Conservation (phyloP, 2,888 invertebrate species). For the Pardosa pseudoannulata region DNA sequence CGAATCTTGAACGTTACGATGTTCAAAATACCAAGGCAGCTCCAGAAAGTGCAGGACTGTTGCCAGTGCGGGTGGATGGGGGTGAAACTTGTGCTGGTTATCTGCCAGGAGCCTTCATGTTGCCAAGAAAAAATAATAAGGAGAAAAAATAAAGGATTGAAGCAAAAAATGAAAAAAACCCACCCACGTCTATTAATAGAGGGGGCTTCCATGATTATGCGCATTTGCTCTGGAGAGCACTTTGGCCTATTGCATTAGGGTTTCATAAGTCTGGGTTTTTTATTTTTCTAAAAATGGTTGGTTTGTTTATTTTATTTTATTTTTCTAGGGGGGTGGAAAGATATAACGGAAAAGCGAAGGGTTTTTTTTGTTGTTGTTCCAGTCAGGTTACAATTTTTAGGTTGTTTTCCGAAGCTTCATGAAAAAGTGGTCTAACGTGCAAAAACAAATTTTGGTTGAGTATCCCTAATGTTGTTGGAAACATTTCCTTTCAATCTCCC, state of each 20-base stretch:
- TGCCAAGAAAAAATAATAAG: conserved; percentile 20
- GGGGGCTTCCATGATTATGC: background rate
- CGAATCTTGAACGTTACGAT: background rate
- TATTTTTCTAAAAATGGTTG: background rate
- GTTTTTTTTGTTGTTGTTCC: too few species aligned
- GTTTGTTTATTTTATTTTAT: background rate
- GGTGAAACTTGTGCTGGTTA: conserved; percentile 16
- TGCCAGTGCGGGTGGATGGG: conserved; percentile 29
- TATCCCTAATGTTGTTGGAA: too few species aligned
- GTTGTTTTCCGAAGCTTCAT: too few species aligned
- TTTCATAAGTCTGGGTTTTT: too few species aligned
- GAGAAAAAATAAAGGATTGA: background rate
- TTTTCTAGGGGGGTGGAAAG: background rate
- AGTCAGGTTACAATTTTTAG: too few species aligned
- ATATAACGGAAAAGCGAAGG: background rate
- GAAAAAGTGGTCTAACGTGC: too few species aligned
- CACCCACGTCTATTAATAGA: background rate
- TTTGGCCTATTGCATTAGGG: background rate
- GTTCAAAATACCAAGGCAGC: background rate
- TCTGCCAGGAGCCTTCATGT: background rate
- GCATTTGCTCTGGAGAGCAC: background rate
- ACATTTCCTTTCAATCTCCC: too few species aligned
- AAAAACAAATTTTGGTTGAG: too few species aligned
- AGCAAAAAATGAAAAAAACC: too few species aligned
- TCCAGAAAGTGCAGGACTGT: background rate